Percentiles rank a stretch among this genome's conserved stretches.
Conservation (phyloP, 2,888 invertebrate species). For the Mongoloraphidia duomilia region DNA sequence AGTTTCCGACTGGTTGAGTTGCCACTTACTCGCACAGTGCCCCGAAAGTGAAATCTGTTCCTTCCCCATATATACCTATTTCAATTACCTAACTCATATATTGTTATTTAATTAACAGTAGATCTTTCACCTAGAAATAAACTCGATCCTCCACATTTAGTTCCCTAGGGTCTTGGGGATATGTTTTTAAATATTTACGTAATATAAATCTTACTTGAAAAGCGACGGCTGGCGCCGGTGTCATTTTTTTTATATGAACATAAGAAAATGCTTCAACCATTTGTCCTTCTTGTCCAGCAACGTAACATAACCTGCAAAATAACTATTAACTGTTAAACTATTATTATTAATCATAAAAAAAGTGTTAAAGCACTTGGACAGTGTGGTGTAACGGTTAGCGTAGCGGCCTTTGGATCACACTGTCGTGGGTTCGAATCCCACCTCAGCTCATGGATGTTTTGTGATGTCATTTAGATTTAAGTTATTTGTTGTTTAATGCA, state of each 20-base stretch:
- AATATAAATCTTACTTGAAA: conserved; percentile 44
- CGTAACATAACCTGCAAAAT: conserved; percentile 57
- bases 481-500: no score
- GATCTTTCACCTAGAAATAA: background rate
- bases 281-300: conserved; percentile 68
- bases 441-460: no score
- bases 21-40: no score
- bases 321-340: conserved; percentile 3
- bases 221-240: conserved; percentile 69
- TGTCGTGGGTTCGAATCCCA: no score
- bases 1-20: no score
- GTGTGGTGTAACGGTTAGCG: no score
- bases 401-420: no score
- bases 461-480: no score
- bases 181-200: background rate
- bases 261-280: conserved; percentile 66
- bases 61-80: no score
- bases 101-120: background rate
- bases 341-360: background rate
- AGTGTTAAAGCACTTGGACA: no score
- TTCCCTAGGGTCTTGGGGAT: background rate
- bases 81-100: no score
- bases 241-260: conserved; percentile 55
- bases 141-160: background rate
- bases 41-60: no score